Evolutionary conservation across 2,113 vertebrate species (phyloP).

Genomic region (Alligator sinensis): DNA sequence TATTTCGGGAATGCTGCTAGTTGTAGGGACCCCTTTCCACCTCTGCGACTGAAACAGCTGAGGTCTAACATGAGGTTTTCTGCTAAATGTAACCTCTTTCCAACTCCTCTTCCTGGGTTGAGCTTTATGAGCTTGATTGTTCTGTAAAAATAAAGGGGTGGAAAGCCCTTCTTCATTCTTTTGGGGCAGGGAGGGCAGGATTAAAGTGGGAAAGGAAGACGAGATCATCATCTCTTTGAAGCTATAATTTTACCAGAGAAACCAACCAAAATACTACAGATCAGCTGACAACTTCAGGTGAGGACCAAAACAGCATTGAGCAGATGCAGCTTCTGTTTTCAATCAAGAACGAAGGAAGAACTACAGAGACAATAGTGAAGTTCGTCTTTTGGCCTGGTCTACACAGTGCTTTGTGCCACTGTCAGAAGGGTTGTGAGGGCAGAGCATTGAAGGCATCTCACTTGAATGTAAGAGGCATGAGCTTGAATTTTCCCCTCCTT

Average conservation of each 20-base stretch:
- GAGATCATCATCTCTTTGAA: constrained; percentile 9
- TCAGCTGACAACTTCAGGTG: constrained; percentile 23
- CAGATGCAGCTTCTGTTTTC: neutral
- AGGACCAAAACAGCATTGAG: neutral
- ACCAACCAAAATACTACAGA: constrained; percentile 27
- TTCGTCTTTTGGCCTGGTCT: neutral
- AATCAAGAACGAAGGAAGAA: neutral
- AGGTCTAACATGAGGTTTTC: neutral
- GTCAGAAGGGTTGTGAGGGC: no score
- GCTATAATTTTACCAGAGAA: constrained; percentile 60
- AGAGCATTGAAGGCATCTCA: no score
- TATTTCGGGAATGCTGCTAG: neutral
- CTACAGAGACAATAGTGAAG: neutral
- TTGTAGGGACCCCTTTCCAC: neutral
- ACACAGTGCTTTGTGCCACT: neutral
- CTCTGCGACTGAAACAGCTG: neutral
- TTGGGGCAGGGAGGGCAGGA: neutral
- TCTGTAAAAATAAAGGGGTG: neutral
- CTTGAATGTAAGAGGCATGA: no score
- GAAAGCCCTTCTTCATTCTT: neutral
- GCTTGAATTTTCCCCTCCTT: no score
- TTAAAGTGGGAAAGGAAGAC: no score
- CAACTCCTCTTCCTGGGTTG: no score
- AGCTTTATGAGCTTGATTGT: neutral
- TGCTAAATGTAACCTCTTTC: neutral